phyloP scores from a whole-genome alignment of 2,888 invertebrate genomes.

The Phytoseiulus persimilis region DNA sequence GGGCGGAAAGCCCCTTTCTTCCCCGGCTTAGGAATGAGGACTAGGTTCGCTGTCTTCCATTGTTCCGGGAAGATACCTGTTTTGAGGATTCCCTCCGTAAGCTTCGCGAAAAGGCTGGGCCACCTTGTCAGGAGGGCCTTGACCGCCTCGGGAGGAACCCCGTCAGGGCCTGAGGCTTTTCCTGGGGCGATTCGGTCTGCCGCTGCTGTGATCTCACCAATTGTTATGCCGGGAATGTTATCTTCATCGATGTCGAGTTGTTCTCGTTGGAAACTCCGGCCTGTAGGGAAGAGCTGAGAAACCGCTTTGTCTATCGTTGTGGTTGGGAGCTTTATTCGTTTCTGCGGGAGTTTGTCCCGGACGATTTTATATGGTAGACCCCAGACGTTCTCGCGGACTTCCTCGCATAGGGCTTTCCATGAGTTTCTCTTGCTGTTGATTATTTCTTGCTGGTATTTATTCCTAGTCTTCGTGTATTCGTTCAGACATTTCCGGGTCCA shows the following conservation, averaged over 20 bases:
- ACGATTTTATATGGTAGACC: not conserved
- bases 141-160: not conserved
- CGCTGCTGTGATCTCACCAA: not conserved
- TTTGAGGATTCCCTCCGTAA: not conserved
- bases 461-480: not conserved
- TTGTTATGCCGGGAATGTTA: not conserved
- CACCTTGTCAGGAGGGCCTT: not conserved
- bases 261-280: not conserved
- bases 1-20: not conserved
- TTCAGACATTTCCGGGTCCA: slow-evolving; percentile 21
- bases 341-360: not conserved
- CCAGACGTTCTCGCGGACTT: not conserved
- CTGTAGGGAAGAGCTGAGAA: not conserved
- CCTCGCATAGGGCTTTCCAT: not conserved
- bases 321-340: not conserved
- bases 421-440: not conserved
- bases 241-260: not conserved
- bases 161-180: not conserved
- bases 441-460: not conserved
- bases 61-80: not conserved
- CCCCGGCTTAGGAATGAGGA: not conserved
- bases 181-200: not conserved
- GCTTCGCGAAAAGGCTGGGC: not conserved
- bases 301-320: not conserved
- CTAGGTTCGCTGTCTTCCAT: not conserved